Base-by-base conservation (phyloP, 2,113 vertebrate species). In the Cygnus atratus region DNA sequence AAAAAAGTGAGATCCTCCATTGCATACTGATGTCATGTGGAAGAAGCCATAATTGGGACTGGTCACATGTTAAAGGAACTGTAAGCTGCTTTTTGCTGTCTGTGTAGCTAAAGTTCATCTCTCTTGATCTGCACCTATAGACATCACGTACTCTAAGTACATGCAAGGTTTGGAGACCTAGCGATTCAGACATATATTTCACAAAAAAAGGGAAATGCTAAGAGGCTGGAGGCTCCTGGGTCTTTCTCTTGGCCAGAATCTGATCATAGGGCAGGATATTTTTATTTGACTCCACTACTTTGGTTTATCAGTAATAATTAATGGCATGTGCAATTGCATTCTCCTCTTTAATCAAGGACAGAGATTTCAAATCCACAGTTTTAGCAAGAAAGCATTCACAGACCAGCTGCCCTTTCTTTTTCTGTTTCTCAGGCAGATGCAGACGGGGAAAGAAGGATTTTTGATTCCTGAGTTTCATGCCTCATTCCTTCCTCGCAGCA, bases 21-120 rank as follows among this genome's bases (percentile, higher is more conserved):
- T 7, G 97, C 97, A 97, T 98, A 97, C 90, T 97, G 97, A 98
- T 97, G 74, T 89, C 89, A 75, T 88, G 93, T 87, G 80, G 84
- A 73, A 95, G 94, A 26, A 96, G 88, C 93, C 88, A 43, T 97
- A 96, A 97, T 96, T 97, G 97, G 94, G 78, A 50, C 87, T 82
- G 91, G 92, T 95, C 96, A 92, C 63, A 57, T 39, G 58, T 66
- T 26, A 14, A 70, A 86, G 87, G 85, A 91, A 76, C 84, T 17
- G 41, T 7, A 44, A 87, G 91, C 80, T 75, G 67, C 81, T 90
- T 88, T 80, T 65, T 35, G 71, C 88, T 3, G 1, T 58, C 74
- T 46, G 50, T 39, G 77, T 26, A 17, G 71, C 43, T 87, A 6
- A 88, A 81, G 92, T 94, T 93, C 83, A 37, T 26, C 25, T 75